Base-by-base conservation (phyloP, 2,888 invertebrate genomes). In the Drosophila affinis region DNA sequence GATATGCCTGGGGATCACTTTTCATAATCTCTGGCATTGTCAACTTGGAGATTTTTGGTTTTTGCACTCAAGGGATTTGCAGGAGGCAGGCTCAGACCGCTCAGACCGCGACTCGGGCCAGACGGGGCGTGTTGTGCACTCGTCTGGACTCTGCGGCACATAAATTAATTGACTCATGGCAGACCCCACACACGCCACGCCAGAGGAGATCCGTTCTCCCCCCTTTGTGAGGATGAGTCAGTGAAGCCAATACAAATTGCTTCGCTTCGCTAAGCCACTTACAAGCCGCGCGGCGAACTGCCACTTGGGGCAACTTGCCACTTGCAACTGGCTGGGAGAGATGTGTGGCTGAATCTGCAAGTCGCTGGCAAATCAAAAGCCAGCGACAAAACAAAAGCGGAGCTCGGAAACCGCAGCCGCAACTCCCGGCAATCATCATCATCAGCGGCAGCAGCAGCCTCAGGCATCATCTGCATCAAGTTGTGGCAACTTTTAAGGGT, bases 101-200 rank as follows among this genome's bases (percentile, higher is more conserved):
- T 52, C 52, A 53, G 47, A 44, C 24, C 10, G 45, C 2, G 44
- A 21, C 17, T 21, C n/a, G 14, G 34, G 21, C 18, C 5, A 18
- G 27, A 52, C 27, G 64, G 84, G 82, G 87, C 74, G 84, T 81
- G 87, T 67, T 81, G 53, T 60, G 77, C 75, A 70, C 34, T 72
- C 51, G 70, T 87, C 87, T 87, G 82, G 85, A 87, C 81, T 70
- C 57, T 78, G 76, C 72, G 51, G 81, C 65, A 75, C 63, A 84
- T 64, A 68, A 87, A 81, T 83, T 87, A 81, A 78, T 87, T 82
- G 82, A 82, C 79, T 87, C 82, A 81, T 72, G 82, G 64, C 85
- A 70, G 68, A 68, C 74, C 49, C 65, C 54, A 52, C n/a, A 39
- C 18, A 53, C 34, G 12, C 14, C 18, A 53, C 34, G 12, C 14